phyloP scores from a whole-genome alignment of 2,113 vertebrate species.

The Tympanuchus pallidicinctus region DNA sequence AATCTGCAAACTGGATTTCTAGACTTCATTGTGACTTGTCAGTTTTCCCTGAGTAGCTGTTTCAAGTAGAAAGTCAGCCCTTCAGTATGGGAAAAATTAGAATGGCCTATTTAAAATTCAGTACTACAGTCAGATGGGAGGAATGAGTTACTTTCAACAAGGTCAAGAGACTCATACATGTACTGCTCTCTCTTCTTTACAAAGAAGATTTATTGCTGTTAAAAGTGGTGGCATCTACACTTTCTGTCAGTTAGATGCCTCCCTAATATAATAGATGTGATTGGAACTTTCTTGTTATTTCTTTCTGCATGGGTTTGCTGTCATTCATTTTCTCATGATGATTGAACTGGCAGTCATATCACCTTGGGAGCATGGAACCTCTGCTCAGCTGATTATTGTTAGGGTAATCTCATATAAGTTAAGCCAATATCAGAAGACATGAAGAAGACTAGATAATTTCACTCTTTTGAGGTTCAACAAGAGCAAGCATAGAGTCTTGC shows the following conservation, averaged over 20 bases:
- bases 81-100: not conserved
- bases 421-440: not conserved
- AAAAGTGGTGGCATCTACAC: not conserved
- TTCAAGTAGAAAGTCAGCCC: not conserved
- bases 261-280: not conserved
- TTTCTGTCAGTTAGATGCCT: not conserved
- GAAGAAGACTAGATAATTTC: not conserved
- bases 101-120: not conserved
- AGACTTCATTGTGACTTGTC: not conserved
- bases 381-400: not conserved
- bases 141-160: not conserved
- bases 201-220: not conserved
- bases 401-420: not conserved
- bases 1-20: not conserved
- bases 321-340: not conserved
- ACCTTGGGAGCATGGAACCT: not conserved
- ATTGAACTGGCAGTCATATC: not conserved
- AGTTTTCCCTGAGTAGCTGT: not conserved
- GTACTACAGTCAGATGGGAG: not conserved
- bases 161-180: fast-evolving
- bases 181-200: not conserved
- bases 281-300: constrained; percentile 9
- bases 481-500: too few species aligned
- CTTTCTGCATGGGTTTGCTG: not conserved
- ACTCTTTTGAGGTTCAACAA: not conserved